Base-by-base conservation (phyloP, 2,888 invertebrate genomes). In the Hemicrepidius hirtus region DNA sequence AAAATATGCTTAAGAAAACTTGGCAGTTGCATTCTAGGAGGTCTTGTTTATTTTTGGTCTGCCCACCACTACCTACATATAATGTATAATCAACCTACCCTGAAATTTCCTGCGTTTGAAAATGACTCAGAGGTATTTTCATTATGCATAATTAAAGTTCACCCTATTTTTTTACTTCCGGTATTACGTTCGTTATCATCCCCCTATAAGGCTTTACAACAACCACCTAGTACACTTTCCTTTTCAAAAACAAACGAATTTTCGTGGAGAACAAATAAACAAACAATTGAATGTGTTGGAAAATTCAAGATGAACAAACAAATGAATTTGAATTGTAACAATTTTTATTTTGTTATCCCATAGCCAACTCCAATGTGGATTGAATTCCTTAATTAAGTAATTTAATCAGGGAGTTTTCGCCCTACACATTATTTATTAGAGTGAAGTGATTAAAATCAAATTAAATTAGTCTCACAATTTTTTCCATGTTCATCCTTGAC, bases 71-170 rank as follows among this genome's bases (percentile, higher is more conserved):
- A n/a, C n/a, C n/a, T n/a, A n/a, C 18, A 20, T 20, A 57, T 28
- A 16, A 3, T 46, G n/a, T 12, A 20, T 28, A 32, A 20, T 16
- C 37, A n/a, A 37, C 57, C 37, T 37, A 35, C 60, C 40, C 49
- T 16, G 63, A 65, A 63, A 35, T 65, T 65, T 65, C 64, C 40
- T 65, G 64, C 64, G 53, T 44, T 63, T 13, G 28, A 16, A 68
- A 68, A 64, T 73, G 73, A 73, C 59, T 73, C 73, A 73, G 73
- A 44, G 73, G 73, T 73, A 73, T 65, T 73, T 73, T 68, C 55
- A 49, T 69, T 64, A 62, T 69, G 68, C 68, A 65, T 73, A 73
- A 73, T 73, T 73, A 73, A 68, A 59, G 53, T 13, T 35, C 64
- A 68, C 73, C 73, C 73, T 50, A 53, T 21, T 60, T 32, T 49